Conservation (phyloP, 2,113 vertebrate species). For the Orthonyx spaldingii region DNA sequence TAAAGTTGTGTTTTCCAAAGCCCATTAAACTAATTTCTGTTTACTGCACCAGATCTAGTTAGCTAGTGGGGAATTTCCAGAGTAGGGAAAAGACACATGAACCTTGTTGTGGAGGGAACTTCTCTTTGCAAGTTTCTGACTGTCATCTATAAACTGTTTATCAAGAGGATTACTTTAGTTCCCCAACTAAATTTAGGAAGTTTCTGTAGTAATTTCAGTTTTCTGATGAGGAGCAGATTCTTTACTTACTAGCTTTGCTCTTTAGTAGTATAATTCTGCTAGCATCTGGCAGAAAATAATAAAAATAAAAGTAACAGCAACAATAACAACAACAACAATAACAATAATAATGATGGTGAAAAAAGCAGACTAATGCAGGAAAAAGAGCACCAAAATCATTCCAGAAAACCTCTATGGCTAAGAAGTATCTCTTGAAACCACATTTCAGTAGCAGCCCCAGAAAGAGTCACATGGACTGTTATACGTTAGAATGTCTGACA, state of each 20-base stretch:
- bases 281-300: background rate
- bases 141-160: background rate
- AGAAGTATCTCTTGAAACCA: background rate
- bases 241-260: background rate
- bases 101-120: accelerated
- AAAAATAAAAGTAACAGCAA: background rate
- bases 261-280: background rate
- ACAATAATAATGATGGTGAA: background rate
- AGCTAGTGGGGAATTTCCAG: background rate
- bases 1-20: background rate
- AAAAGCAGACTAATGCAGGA: background rate
- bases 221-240: background rate
- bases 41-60: background rate
- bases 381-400: background rate
- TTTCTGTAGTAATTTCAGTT: background rate
- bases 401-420: background rate
- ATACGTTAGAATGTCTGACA: background rate
- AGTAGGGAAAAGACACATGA: background rate
- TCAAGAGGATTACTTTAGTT: background rate
- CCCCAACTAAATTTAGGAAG: background rate
- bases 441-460: background rate
- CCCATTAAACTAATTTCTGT: background rate
- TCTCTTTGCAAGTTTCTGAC: background rate
- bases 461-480: background rate
- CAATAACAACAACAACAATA: background rate